phyloP scores from a whole-genome alignment of 2,888 invertebrate species.

The Andrena fulva region DNA sequence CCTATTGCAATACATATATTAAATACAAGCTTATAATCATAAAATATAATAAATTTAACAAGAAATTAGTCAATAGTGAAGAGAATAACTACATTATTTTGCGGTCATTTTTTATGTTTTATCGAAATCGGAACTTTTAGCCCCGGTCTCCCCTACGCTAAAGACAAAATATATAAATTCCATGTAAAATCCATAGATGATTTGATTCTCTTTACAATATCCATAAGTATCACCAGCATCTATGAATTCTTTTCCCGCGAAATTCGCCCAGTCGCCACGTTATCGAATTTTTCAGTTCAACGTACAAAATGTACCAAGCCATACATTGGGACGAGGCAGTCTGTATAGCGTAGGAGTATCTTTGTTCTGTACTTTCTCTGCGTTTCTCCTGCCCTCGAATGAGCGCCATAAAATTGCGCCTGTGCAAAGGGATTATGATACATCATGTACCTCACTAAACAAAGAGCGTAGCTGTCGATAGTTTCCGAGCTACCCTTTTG shows the following conservation, averaged over 20 bases:
- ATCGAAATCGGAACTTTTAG: no score
- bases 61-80: no score
- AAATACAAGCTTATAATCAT: no score
- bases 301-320: background rate
- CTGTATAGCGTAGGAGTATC: background rate
- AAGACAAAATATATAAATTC: background rate
- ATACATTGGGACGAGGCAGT: background rate
- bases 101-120: no score
- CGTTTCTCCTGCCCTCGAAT: background rate
- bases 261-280: background rate
- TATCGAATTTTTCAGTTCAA: background rate
- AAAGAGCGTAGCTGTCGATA: conserved; percentile 20
- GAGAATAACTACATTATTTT: no score
- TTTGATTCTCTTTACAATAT: background rate
- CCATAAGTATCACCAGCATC: background rate
- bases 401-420: background rate
- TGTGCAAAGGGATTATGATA: conserved; percentile 13
- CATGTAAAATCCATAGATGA: background rate
- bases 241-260: background rate
- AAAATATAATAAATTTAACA: no score
- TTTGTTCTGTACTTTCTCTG: conserved; percentile 3
- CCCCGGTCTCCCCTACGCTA: no score
- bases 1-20: no score
- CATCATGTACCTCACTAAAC: conserved; percentile 21
- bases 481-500: conserved; percentile 15